Evolutionary conservation across 2,797 vertebrate species (phyloP).

Genomic region (Ispidina picta): DNA sequence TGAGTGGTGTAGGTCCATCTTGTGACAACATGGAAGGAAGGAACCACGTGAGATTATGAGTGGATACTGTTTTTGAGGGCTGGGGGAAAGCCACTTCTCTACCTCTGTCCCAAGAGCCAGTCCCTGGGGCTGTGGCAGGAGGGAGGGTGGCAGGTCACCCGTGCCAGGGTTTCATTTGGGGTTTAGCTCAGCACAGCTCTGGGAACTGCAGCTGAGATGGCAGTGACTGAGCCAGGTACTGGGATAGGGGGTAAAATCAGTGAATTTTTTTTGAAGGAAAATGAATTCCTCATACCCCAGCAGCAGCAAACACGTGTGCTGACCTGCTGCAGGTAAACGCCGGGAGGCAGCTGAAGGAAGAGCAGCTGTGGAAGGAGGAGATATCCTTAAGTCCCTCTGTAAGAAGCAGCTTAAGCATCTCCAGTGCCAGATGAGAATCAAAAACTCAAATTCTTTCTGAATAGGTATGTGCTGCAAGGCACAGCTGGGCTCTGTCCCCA

Average conservation of each 20-base stretch:
- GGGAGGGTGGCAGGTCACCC: neutral
- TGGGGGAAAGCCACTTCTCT: neutral
- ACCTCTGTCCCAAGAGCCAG: neutral
- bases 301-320: neutral
- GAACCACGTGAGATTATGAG: neutral
- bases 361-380: neutral
- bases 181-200: neutral
- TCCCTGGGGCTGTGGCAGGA: neutral
- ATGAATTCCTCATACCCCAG: neutral
- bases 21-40: neutral
- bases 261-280: neutral
- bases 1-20: neutral
- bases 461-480: neutral
- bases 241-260: neutral
- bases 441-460: neutral
- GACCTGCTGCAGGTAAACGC: neutral
- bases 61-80: neutral
- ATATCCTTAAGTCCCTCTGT: neutral
- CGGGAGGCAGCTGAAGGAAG: neutral
- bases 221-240: neutral
- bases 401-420: neutral
- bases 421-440: neutral
- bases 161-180: neutral
- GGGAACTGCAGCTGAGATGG: neutral
- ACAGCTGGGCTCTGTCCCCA: neutral